phyloP scores from a whole-genome alignment of 2,113 vertebrate genomes.

The Pardalotus punctatus region DNA sequence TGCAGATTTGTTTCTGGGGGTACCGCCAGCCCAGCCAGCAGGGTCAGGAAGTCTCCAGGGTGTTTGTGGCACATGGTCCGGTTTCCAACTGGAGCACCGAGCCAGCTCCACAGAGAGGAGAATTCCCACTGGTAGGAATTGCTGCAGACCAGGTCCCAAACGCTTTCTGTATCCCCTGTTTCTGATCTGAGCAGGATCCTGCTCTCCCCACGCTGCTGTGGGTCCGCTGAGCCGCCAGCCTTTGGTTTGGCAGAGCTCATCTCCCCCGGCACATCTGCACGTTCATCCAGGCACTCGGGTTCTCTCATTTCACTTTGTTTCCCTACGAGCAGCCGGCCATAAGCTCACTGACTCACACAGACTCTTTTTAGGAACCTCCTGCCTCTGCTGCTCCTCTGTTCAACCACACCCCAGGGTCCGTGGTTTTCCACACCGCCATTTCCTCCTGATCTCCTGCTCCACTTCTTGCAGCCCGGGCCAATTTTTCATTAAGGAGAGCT shows the following conservation, averaged over 20 bases:
- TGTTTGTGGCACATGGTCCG: fast-evolving
- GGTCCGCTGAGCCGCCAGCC: not conserved
- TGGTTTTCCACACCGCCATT: not conserved
- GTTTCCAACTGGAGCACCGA: not conserved
- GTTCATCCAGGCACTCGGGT: not conserved
- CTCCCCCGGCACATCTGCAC: not conserved
- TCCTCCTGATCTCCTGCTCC: not conserved
- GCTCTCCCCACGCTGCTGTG: not conserved
- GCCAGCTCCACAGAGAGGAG: not conserved
- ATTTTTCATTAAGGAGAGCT: not conserved
- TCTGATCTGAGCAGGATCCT: not conserved
- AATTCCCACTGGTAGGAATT: not conserved
- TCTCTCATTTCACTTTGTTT: not conserved
- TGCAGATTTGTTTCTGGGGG: not conserved
- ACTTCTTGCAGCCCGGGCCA: not conserved
- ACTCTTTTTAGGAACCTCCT: not conserved
- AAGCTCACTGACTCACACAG: not conserved
- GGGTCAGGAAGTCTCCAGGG: not conserved
- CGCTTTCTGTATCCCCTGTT: not conserved
- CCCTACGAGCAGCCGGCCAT: not conserved
- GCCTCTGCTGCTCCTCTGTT: not conserved
- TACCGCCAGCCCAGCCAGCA: not conserved
- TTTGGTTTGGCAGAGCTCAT: not conserved
- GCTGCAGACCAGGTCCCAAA: not conserved
- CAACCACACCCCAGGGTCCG: not conserved